Conservation (phyloP, 2,113 vertebrate species). For the Lates calcarifer region DNA sequence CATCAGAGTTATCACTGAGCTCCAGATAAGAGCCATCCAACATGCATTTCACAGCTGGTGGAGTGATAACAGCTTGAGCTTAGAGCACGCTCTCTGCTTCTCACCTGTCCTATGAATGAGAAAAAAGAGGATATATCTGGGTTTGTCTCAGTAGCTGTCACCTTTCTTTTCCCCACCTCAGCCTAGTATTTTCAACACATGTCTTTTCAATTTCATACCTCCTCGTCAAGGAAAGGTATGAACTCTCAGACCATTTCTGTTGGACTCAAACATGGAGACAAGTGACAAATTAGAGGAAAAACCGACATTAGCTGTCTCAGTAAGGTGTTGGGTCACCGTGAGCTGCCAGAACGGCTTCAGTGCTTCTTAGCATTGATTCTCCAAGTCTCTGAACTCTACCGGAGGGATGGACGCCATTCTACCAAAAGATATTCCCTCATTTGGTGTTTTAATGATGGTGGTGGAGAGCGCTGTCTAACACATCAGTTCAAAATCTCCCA, state of each 20-base stretch:
- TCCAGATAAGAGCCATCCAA: conserved; percentile 41
- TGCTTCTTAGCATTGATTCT: too few relatives aligned
- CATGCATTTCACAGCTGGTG: conserved; percentile 18
- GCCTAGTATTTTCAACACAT: background rate
- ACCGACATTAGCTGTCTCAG: too few relatives aligned
- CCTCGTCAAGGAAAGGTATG: background rate
- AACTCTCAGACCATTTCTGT: background rate
- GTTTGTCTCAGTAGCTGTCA: background rate
- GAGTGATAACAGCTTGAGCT: conserved; percentile 7
- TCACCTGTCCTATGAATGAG: conserved; percentile 1
- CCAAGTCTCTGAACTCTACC: too few relatives aligned
- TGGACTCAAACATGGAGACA: background rate
- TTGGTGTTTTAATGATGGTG: too few relatives aligned
- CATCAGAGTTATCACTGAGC: conserved; percentile 20
- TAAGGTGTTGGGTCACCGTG: too few relatives aligned
- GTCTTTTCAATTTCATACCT: conserved; percentile 12
- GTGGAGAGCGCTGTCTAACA: too few relatives aligned
- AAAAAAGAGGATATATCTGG: background rate
- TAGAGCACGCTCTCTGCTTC: background rate
- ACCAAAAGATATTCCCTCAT: too few relatives aligned
- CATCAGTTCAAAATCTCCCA: too few relatives aligned
- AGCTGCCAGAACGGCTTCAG: too few relatives aligned
- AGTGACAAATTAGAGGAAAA: too few relatives aligned
- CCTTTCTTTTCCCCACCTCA: background rate
- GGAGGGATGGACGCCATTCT: too few relatives aligned